Conservation (phyloP, 2,113 vertebrate species). For the Camelus bactrianus region DNA sequence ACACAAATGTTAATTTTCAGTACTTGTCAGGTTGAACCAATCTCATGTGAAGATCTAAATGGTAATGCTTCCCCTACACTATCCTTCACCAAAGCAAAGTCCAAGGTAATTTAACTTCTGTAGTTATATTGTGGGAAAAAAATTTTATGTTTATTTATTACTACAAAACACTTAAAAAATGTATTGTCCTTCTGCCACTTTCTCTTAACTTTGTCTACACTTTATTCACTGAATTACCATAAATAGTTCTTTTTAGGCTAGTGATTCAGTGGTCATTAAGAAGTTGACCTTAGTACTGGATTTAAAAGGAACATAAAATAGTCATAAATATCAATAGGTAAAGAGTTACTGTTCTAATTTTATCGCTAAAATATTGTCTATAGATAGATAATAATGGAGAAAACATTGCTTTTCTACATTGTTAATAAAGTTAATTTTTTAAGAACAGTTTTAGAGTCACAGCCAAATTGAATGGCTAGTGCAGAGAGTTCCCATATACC, state of each 20-base stretch:
- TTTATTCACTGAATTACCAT: background rate
- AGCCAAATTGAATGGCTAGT: background rate
- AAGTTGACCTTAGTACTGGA: background rate
- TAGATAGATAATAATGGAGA: background rate
- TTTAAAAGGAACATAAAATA: conserved; percentile 1
- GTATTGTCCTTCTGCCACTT: background rate
- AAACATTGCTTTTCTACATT: background rate
- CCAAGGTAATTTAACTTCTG: background rate
- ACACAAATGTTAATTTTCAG: background rate
- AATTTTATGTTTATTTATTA: background rate
- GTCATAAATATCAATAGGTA: background rate
- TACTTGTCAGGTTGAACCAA: conserved; percentile 3
- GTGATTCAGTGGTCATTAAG: background rate
- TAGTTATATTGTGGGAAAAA: background rate
- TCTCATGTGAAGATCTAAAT: conserved; percentile 18
- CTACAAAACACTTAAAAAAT: background rate
- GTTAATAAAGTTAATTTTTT: background rate
- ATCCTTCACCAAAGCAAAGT: background rate
- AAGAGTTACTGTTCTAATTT: conserved; percentile 3
- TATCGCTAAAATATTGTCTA: background rate
- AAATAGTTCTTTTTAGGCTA: background rate
- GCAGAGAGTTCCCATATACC: background rate
- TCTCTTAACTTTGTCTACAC: background rate
- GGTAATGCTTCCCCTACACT: background rate
- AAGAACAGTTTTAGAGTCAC: background rate